Evolutionary conservation across 2,797 vertebrate species (phyloP).

Genomic region (Liparis tanakae): DNA sequence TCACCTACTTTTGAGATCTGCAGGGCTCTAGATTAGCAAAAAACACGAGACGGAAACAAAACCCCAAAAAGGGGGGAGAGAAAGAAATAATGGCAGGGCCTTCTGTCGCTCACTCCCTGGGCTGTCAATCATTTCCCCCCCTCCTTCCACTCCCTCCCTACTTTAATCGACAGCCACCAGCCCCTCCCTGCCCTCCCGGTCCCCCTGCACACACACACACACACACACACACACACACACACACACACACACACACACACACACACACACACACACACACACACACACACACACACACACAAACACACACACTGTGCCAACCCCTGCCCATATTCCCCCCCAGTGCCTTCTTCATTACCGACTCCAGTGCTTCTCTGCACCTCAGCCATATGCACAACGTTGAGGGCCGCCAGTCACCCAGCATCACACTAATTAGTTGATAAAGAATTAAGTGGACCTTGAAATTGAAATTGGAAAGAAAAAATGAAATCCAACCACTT

Average conservation of each 20-base stretch:
- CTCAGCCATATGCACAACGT: slow-evolving; percentile 93
- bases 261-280: slow-evolving; percentile 37
- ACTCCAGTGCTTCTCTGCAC: slow-evolving; percentile 89
- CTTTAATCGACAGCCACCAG: slow-evolving; percentile 82
- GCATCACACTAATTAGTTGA: slow-evolving; percentile 94
- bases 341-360: slow-evolving; percentile 88
- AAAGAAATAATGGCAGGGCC: slow-evolving; percentile 65
- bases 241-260: slow-evolving; percentile 41
- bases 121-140: slow-evolving; percentile 87
- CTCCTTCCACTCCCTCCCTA: slow-evolving; percentile 59
- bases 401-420: slow-evolving; percentile 93
- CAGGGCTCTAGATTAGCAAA: slow-evolving; percentile 83
- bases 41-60: slow-evolving; percentile 44
- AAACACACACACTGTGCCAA: slow-evolving; percentile 54
- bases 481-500: slow-evolving; percentile 81
- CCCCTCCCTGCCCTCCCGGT: slow-evolving; percentile 40
- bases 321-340: slow-evolving; percentile 70
- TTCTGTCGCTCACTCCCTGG: slow-evolving; percentile 79
- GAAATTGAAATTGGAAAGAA: slow-evolving; percentile 96
- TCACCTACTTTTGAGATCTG: slow-evolving; percentile 82
- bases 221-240: no score
- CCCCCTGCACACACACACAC: slow-evolving; percentile 27
- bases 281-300: slow-evolving; percentile 38
- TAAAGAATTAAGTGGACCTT: slow-evolving; percentile 98
- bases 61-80: slow-evolving; percentile 1